Evolutionary conservation across 2,797 vertebrate genomes (phyloP).

Genomic region (Eurystomus glaucurus): DNA sequence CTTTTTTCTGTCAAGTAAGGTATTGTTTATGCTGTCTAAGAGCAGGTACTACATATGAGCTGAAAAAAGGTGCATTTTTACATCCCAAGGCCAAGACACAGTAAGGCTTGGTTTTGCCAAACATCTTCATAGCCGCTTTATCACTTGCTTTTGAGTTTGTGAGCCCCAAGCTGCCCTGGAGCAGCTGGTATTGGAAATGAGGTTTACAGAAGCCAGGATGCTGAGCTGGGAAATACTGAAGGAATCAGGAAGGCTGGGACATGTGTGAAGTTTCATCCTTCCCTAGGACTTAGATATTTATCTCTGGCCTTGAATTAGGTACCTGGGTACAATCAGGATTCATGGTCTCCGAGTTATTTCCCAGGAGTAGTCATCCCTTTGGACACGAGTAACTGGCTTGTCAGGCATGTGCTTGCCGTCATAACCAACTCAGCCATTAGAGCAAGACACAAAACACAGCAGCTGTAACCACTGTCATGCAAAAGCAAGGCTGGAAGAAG

Average conservation of each 20-base stretch:
- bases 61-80: neutral
- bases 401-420: neutral
- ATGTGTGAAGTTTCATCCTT: neutral
- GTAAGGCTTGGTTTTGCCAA: neutral
- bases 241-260: neutral
- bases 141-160: neutral
- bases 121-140: neutral
- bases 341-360: fast-evolving
- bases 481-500: neutral
- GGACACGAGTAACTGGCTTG: neutral
- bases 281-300: neutral
- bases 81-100: neutral
- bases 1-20: neutral
- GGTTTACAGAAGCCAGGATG: neutral
- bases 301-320: neutral
- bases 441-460: neutral
- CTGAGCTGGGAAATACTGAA: neutral
- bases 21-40: neutral
- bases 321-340: neutral
- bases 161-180: neutral
- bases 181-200: constrained; percentile 1
- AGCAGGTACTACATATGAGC: neutral
- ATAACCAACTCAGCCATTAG: neutral
- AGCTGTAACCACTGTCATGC: neutral
- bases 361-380: neutral